Base-by-base conservation (phyloP, 2,797 vertebrate genomes). In the Cirrhinus molitorella region DNA sequence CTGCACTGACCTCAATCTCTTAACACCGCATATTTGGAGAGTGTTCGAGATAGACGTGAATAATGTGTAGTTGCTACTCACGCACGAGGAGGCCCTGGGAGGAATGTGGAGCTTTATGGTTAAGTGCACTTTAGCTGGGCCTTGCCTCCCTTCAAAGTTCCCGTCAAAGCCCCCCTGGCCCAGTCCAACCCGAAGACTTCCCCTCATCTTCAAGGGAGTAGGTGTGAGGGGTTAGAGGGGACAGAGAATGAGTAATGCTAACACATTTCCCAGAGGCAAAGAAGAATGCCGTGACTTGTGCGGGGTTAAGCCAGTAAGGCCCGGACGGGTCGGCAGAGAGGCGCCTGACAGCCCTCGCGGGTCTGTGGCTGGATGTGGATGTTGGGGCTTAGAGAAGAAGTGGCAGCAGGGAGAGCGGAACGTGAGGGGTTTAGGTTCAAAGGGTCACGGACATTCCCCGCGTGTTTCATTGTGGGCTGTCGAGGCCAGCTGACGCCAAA, bases 391-490 rank as follows among this genome's bases (percentile, higher is more conserved):
- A 21, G 19, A 43, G 61, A 19, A 5, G 19, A 21, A 31, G 57
- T 66, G 49, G 73, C 1, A 9, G 23, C 51, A 77, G 81, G 67
- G 47, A 70, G 66, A 79, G 81, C 28, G 61, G 85, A 55, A 85
- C 82, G 90, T 92, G 89, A 91, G 91, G 93, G 89, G 23, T 70
- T 66, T 70, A 81, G 34, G 80, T 86, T 87, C 73, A 86, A 93
- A 93, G 89, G 88, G 93, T 91, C 90, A 91, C 83, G 12, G 91
- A 92, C 94, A 95, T 96, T 94, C 93, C 93, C 89, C 14, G 87
- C 91, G 83, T 94, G 90, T 93, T 91, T 31, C 85, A 51, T 88
- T 89, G 92, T 95, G 94, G 94, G 94, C 94, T 94, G 91, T 91
- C 90, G 91, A 90, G 93, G 91, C 79, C 65, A 73, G 76, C 79